A percentile compares a stretch with the other conserved stretches of the same genome.
Conservation (phyloP, 2,888 invertebrate species). For the Willowsia nigromaculata region DNA sequence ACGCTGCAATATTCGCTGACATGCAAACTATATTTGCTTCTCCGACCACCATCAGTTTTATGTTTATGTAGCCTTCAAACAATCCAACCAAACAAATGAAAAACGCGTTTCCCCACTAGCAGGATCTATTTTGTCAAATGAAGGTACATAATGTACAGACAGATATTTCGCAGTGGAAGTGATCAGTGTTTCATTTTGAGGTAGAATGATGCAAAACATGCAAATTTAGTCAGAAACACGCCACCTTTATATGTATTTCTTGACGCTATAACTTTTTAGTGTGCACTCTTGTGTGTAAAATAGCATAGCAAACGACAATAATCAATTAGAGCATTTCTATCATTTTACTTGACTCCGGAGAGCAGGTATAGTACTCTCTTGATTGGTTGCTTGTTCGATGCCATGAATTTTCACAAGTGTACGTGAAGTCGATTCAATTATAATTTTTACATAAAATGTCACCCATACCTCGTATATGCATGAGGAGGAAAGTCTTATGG, state of each 20-base stretch:
- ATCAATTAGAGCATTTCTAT: not conserved
- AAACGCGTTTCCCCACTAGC: no score
- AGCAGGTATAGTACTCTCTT: not conserved
- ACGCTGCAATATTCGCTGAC: not conserved
- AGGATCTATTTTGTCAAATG: no score
- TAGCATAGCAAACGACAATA: not conserved
- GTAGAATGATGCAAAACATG: no score
- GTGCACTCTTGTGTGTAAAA: not conserved
- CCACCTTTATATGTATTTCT: no score
- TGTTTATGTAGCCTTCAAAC: no score
- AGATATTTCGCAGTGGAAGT: no score
- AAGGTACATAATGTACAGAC: no score
- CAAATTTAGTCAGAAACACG: no score
- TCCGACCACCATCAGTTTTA: no score
- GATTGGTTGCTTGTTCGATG: slow-evolving; percentile 16
- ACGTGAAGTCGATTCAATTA: not conserved
- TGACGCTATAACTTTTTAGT: not conserved
- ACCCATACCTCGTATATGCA: not conserved
- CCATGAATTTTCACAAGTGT: not conserved
- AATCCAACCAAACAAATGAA: no score
- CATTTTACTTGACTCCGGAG: not conserved
- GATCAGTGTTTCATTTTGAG: no score
- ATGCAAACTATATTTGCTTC: not conserved
- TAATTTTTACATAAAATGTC: not conserved
- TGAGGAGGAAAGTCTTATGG: not conserved